Evolutionary conservation across 2,797 vertebrate genomes (phyloP), one percentile per base, ranked within the genome.

Genomic region (Malurus splendens): DNA sequence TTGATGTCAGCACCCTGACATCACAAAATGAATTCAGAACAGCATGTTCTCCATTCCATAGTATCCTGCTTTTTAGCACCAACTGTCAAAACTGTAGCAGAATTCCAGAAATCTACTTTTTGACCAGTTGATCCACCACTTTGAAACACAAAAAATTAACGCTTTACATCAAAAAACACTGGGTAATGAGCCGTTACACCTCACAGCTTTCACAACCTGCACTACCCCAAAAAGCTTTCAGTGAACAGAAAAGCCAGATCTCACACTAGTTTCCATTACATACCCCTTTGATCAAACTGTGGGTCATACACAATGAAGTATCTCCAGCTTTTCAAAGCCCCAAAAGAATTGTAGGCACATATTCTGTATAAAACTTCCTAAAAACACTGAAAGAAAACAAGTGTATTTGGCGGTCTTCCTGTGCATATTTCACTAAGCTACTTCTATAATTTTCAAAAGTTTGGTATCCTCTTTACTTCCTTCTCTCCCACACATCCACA

Each of bases 1-100:
- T 22, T 72, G 28, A 59, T 25, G 10, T 36, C 39, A 86, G 54
- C 27, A 82, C 3, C 12, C 12, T 28, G 7, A 57, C 27, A 80
- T 38, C 23, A 62, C 9, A 23, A 33, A 61, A 32, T 1, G 0
- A 62, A 39, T 27, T 72, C 50, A 50, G 57, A 87, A 70, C 16
- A 61, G 4, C 12, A 16, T 0, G 0, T 18, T 25, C 12, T 5
- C 25, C 3, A 5, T 45, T n/a, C 41, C 62, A 41, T 0, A 61
- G 12, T 11, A 74, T 6, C 22, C 33, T 54, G 64, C 19, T 50
- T 86, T 72, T 79, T 57, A 18, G 32, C 32, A 59, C 22, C 28
- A 59, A 24, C 32, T 52, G 36, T 38, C 9, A 76, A 71, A 67
- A 81, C 9, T 0, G 0, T 3, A 38, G 25, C 24, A 39, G 47